These are phyloP conservation scores for Morinoia aosen DNA, from an alignment of 2,888 invertebrate genomes.

Conservation along the genomic window DNA sequence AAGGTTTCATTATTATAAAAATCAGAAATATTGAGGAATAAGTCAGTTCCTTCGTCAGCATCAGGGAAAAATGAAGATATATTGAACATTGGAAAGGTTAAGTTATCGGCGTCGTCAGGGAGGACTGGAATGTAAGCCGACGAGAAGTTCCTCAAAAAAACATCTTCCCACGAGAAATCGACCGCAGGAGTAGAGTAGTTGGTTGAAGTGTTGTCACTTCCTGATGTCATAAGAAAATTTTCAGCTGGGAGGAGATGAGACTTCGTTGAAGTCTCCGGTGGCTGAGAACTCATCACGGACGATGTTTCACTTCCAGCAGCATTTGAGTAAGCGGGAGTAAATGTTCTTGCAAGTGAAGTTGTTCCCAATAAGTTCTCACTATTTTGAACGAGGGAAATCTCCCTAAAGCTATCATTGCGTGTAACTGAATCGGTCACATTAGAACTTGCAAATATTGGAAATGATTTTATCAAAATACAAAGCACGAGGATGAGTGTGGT, in stretches of 20 bases:
- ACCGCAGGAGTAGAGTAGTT: background rate
- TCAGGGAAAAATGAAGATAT: background rate
- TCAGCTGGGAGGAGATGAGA: background rate
- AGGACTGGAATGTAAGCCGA: background rate
- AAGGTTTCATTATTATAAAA: conserved; percentile 25
- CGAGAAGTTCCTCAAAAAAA: background rate
- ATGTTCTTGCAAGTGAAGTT: background rate
- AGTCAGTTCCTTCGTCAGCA: conserved; percentile 21
- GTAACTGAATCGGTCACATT: background rate
- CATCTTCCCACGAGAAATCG: background rate
- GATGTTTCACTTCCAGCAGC: background rate
- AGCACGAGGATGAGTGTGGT: background rate
- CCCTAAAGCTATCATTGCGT: background rate
- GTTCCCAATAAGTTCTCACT: background rate
- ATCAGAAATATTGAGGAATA: conserved; percentile 6
- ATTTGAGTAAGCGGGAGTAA: background rate
- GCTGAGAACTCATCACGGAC: background rate
- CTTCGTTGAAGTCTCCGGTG: background rate
- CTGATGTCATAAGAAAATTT: background rate
- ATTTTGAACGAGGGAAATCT: background rate
- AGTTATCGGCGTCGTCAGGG: conserved; percentile 29
- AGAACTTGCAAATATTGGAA: background rate
- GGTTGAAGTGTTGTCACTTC: background rate
- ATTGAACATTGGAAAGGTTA: conserved; percentile 39
- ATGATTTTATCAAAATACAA: background rate